Percentiles rank a stretch among this genome's conserved stretches.
Evolutionary conservation across 2,888 invertebrate genomes (phyloP).

Genomic region (Oxyscelio sp.): DNA sequence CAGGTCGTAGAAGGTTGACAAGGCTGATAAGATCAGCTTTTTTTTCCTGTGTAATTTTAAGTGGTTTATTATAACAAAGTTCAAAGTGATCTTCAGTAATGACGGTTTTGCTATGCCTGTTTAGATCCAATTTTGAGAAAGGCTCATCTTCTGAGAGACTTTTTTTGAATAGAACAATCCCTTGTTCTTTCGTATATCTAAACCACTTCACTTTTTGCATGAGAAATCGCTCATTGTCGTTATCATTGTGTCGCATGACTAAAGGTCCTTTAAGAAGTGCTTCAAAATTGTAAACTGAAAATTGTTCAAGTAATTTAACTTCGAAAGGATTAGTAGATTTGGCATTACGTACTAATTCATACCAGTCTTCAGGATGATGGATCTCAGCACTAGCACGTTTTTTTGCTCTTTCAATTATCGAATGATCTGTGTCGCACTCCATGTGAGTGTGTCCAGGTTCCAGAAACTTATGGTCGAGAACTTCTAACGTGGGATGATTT

Average conservation of each 20-base stretch:
- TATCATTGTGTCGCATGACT: too few relatives aligned
- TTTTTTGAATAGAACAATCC: not conserved
- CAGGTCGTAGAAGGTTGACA: too few relatives aligned
- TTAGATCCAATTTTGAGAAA: constrained; percentile 10
- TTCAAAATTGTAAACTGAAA: not conserved
- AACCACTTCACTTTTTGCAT: constrained; percentile 34
- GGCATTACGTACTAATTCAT: constrained; percentile 25
- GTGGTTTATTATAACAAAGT: too few relatives aligned
- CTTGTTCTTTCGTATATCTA: constrained; percentile 39
- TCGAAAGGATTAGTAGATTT: too few relatives aligned
- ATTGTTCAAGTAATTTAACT: too few relatives aligned
- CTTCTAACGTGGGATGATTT: constrained; percentile 35
- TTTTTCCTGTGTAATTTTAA: too few relatives aligned
- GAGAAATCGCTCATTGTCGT: constrained; percentile 15
- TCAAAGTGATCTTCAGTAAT: too few relatives aligned
- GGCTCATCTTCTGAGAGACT: constrained; percentile 2
- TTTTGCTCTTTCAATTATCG: constrained; percentile 28
- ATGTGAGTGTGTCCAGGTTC: constrained; percentile 51
- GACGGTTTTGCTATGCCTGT: too few relatives aligned
- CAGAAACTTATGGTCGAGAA: constrained; percentile 53
- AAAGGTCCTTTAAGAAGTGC: too few relatives aligned
- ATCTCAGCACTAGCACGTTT: constrained; percentile 29
- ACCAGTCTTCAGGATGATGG: constrained; percentile 43
- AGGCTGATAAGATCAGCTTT: too few relatives aligned
- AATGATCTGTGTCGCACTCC: constrained; percentile 47